Evolutionary conservation across 2,797 vertebrate species (phyloP).

Genomic region (Lutjanus campechanus): DNA sequence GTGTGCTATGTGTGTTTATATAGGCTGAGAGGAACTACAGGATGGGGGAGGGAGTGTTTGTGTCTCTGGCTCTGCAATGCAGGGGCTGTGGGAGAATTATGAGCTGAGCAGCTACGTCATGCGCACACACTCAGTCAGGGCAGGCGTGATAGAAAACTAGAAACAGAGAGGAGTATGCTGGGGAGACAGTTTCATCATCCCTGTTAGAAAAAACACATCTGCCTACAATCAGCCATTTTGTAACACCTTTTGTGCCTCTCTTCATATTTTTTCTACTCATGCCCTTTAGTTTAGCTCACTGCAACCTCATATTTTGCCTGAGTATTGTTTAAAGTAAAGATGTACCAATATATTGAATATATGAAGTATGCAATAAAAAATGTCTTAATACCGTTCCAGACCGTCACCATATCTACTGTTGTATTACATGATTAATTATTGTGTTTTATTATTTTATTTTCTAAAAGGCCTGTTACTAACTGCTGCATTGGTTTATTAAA

Average conservation of each 20-base stretch:
- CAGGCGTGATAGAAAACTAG: constrained; percentile 47
- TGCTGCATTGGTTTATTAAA: too few species aligned
- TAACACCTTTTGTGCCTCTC: background rate
- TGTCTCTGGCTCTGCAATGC: constrained; percentile 82
- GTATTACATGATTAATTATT: too few species aligned
- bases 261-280: background rate
- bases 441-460: too few species aligned
- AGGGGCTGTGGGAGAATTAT: constrained; percentile 82
- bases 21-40: constrained; percentile 53
- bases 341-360: too few species aligned
- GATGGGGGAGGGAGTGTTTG: constrained; percentile 67
- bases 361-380: too few species aligned
- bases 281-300: constrained; percentile 6
- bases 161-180: constrained; percentile 27
- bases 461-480: too few species aligned
- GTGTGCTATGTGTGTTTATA: constrained; percentile 45
- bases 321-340: background rate
- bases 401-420: too few species aligned
- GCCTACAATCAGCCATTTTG: constrained; percentile 13
- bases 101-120: constrained; percentile 79
- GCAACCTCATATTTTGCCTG: background rate
- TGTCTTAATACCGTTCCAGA: too few species aligned
- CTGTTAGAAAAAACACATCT: constrained; percentile 14
- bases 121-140: constrained; percentile 41
- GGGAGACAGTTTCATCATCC: constrained; percentile 16